phyloP scores from a whole-genome alignment of 2,113 vertebrate species.

The Ameiurus melas region DNA sequence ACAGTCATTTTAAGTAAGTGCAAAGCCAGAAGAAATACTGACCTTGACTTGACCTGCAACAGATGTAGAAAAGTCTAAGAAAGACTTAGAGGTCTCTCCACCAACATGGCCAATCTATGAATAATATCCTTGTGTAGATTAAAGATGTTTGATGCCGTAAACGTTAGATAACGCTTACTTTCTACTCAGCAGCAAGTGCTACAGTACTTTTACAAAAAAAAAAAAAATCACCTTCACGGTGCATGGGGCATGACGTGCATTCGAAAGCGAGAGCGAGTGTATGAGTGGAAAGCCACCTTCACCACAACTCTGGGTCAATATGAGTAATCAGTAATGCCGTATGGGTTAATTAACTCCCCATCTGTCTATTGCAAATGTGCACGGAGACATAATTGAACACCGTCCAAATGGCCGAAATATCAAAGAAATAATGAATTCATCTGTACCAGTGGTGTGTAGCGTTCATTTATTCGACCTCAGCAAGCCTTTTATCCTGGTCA shows the following conservation, averaged over 20 bases:
- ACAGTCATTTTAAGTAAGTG: background rate
- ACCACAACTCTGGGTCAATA: background rate
- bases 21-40: background rate
- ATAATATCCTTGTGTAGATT: background rate
- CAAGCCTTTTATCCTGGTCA: background rate
- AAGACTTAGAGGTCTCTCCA: too few species aligned
- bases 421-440: background rate
- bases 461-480: background rate
- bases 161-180: too few species aligned
- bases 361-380: background rate
- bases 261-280: background rate
- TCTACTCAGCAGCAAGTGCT: background rate
- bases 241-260: background rate
- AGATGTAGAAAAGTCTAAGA: background rate
- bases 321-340: background rate
- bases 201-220: background rate
- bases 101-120: background rate
- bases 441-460: background rate
- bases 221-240: background rate
- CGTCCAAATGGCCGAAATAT: background rate
- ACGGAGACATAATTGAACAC: background rate
- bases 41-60: background rate
- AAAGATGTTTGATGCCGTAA: background rate
- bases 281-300: background rate
- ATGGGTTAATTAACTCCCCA: background rate